phyloP scores from a whole-genome alignment of 1,140 invertebrate species.

The Harpegnathos saltator region DNA sequence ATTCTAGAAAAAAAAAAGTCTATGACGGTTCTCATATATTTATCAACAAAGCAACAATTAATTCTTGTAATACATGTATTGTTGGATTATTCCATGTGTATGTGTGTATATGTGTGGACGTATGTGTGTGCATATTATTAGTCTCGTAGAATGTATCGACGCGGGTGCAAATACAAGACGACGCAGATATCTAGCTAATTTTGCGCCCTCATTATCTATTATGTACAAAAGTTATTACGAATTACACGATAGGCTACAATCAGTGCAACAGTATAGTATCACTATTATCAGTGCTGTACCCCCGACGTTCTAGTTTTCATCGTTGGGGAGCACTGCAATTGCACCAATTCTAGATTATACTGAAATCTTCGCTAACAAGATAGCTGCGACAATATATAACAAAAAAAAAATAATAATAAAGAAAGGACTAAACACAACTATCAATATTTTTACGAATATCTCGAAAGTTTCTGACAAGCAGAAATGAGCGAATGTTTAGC shows the following conservation, averaged over 20 bases:
- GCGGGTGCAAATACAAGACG: conserved; percentile 54
- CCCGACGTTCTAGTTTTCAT: neutral
- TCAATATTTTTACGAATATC: conserved; percentile 45
- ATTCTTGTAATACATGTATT: conserved; percentile 69
- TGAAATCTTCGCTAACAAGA: neutral
- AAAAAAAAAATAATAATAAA: neutral
- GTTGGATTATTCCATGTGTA: conserved; percentile 19
- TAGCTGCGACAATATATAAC: conserved; percentile 18
- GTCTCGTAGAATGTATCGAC: conserved; percentile 24
- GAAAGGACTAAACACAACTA: conserved; percentile 18
- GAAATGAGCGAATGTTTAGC: neutral
- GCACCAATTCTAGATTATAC: conserved; percentile 25
- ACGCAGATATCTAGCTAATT: conserved; percentile 42
- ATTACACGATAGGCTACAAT: conserved; percentile 29
- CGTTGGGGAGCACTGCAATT: conserved; percentile 15
- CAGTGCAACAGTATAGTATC: conserved; percentile 28
- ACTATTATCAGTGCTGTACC: neutral
- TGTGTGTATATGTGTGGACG: neutral
- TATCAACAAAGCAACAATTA: conserved; percentile 49
- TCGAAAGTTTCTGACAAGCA: conserved; percentile 42
- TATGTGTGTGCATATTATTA: conserved; percentile 37
- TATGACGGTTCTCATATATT: conserved; percentile 27
- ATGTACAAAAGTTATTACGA: conserved; percentile 60
- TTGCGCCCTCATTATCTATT: conserved; percentile 53
- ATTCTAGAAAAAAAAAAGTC: neutral